Evolutionary conservation across 1,140 invertebrate species (phyloP).

Genomic region (Dendroctonus ponderosae): DNA sequence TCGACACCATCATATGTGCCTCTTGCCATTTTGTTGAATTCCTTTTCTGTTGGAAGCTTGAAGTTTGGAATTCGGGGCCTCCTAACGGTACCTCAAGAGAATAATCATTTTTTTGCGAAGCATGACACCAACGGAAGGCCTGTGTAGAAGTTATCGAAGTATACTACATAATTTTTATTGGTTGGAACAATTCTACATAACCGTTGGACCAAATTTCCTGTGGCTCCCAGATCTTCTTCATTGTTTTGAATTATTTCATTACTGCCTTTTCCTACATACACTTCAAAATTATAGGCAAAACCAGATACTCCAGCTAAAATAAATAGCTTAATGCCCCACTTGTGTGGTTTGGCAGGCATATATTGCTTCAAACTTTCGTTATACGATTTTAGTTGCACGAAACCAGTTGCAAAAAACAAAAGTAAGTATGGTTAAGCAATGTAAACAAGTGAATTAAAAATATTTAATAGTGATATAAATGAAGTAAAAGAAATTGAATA

Average conservation of each 20-base stretch:
- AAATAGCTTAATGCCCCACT: conserved; percentile 49
- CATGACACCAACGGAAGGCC: conserved; percentile 28
- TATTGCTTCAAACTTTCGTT: too few species aligned
- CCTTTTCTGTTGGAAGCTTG: conserved; percentile 29
- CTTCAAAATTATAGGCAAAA: conserved; percentile 36
- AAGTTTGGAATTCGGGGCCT: conserved; percentile 33
- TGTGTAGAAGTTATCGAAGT: conserved; percentile 32
- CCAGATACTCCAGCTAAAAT: conserved; percentile 30
- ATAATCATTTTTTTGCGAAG: conserved; percentile 36
- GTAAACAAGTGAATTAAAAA: too few species aligned
- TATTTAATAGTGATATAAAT: too few species aligned
- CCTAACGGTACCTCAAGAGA: conserved; percentile 31
- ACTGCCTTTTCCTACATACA: conserved; percentile 25
- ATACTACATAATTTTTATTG: conserved; percentile 25
- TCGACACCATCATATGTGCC: conserved; percentile 16
- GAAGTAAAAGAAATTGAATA: too few species aligned
- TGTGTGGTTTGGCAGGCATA: conserved; percentile 49
- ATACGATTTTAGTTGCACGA: too few species aligned
- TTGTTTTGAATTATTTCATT: neutral
- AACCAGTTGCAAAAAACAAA: too few species aligned
- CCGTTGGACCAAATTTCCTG: conserved; percentile 28
- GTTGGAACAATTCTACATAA: conserved; percentile 17
- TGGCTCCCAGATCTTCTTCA: conserved; percentile 23
- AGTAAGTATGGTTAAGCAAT: too few species aligned
- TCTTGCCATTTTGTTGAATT: conserved; percentile 25